These are phyloP conservation scores for Holcopasites calliopsidis DNA, from an alignment of 1,140 invertebrate genomes.

Conservation along the genomic window DNA sequence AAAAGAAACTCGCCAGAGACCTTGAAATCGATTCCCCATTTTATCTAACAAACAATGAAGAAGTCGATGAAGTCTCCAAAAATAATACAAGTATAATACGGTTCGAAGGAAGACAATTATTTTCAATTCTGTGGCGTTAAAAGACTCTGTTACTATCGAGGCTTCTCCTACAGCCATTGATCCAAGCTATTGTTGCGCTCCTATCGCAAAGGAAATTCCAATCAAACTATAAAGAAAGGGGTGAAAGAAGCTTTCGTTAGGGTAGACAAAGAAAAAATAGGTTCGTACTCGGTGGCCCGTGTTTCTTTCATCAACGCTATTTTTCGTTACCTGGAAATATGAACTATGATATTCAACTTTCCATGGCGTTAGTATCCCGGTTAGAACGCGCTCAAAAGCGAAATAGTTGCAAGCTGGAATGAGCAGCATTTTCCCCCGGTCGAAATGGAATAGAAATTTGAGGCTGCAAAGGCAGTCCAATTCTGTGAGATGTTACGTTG, in stretches of 20 bases:
- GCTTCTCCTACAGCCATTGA: too few relatives aligned
- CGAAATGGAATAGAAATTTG: slow-evolving; percentile 72
- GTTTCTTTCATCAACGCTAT: slow-evolving; percentile 16
- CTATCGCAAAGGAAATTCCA: too few relatives aligned
- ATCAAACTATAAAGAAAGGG: background rate
- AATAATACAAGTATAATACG: too few relatives aligned
- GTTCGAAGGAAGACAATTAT: too few relatives aligned
- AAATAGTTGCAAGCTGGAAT: slow-evolving; percentile 77
- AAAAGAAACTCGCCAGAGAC: too few relatives aligned
- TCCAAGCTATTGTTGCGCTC: too few relatives aligned
- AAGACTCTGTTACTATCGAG: too few relatives aligned
- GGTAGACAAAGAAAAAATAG: background rate
- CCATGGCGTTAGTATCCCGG: slow-evolving; percentile 30
- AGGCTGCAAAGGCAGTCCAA: slow-evolving; percentile 71
- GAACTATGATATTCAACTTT: slow-evolving; percentile 52
- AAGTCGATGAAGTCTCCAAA: too few relatives aligned
- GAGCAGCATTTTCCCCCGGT: slow-evolving; percentile 74
- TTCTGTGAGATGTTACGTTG: slow-evolving; percentile 75
- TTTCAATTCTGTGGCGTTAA: too few relatives aligned
- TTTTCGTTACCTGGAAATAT: slow-evolving; percentile 50
- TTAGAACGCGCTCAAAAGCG: slow-evolving; percentile 31
- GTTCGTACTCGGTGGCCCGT: background rate
- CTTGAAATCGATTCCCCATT: too few relatives aligned
- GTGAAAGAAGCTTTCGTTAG: background rate
- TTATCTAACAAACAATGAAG: too few relatives aligned